phyloP scores from a whole-genome alignment of 2,113 vertebrate genomes.

The Clarias magur region DNA sequence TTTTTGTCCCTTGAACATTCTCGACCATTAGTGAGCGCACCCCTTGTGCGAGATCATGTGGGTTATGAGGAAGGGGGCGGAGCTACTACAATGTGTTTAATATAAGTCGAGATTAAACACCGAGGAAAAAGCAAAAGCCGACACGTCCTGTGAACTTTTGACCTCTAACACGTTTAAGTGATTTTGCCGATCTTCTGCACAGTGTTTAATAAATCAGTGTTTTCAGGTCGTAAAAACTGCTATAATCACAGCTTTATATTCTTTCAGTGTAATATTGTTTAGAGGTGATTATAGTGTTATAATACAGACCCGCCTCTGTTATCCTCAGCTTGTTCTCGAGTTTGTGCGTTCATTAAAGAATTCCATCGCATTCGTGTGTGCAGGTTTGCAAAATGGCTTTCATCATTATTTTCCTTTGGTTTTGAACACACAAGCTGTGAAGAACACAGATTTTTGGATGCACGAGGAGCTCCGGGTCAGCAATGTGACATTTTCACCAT shows the following conservation, averaged over 20 bases:
- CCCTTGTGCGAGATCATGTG: too few species aligned
- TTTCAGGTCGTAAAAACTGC: neutral
- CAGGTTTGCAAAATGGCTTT: neutral
- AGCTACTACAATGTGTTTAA: too few species aligned
- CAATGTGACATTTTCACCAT: too few species aligned
- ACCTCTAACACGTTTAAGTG: too few species aligned
- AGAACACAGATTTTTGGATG: too few species aligned
- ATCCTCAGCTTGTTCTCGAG: neutral
- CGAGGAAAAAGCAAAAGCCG: too few species aligned
- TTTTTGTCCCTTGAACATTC: too few species aligned
- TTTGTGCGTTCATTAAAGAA: neutral
- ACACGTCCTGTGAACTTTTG: neutral
- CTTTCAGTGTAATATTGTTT: neutral
- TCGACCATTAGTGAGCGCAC: too few species aligned
- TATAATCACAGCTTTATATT: neutral
- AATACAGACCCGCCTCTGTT: neutral
- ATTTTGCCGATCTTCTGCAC: neutral
- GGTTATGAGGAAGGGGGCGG: too few species aligned
- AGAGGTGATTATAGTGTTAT: neutral
- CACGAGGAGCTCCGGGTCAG: too few species aligned
- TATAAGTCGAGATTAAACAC: too few species aligned
- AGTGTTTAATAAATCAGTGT: neutral
- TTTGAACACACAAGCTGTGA: neutral
- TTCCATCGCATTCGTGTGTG: neutral
- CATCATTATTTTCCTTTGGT: neutral